A percentile compares a stretch with the other conserved stretches of the same genome.
phyloP scores from a whole-genome alignment of 2,888 invertebrate genomes.

The Erebia aethiops region DNA sequence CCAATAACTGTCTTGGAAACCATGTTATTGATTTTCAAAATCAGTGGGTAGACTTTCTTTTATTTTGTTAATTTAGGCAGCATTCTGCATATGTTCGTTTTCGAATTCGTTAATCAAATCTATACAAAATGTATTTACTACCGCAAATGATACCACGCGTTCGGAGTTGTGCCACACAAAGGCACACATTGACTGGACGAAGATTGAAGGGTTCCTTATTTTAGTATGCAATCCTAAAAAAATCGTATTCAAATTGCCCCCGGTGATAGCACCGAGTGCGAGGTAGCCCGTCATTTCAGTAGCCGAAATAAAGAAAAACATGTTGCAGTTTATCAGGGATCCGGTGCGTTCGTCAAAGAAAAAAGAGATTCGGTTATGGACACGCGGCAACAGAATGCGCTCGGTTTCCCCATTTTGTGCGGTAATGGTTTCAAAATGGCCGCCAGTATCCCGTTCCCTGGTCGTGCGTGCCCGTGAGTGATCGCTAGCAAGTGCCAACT shows the following conservation, averaged over 20 bases:
- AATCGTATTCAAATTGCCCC: slow-evolving; percentile 62
- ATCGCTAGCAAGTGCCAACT: slow-evolving; percentile 53
- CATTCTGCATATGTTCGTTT: no score
- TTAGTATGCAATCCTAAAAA: slow-evolving; percentile 30
- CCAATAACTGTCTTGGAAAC: no score
- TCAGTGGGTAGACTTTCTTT: no score
- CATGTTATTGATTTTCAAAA: no score
- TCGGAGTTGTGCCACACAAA: no score
- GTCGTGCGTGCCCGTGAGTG: slow-evolving; percentile 51
- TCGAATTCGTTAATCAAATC: no score
- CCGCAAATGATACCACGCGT: no score
- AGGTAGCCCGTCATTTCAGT: slow-evolving; percentile 65
- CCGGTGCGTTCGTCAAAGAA: slow-evolving; percentile 53
- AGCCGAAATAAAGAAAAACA: slow-evolving; percentile 57
- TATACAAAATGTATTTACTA: no score
- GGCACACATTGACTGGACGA: no score
- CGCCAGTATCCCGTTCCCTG: slow-evolving; percentile 53
- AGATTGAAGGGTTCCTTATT: no score
- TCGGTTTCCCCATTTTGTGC: slow-evolving; percentile 44
- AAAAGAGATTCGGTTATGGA: slow-evolving; percentile 45
- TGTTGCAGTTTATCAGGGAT: slow-evolving; percentile 55
- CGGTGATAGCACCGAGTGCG: slow-evolving; percentile 61
- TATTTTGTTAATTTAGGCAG: no score
- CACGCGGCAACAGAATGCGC: slow-evolving; percentile 35
- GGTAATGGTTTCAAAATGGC: slow-evolving; percentile 56